A percentile compares a stretch with the other conserved stretches of the same genome.
Evolutionary conservation across 2,888 invertebrate genomes (phyloP).

Genomic region (Copidosoma aretas): DNA sequence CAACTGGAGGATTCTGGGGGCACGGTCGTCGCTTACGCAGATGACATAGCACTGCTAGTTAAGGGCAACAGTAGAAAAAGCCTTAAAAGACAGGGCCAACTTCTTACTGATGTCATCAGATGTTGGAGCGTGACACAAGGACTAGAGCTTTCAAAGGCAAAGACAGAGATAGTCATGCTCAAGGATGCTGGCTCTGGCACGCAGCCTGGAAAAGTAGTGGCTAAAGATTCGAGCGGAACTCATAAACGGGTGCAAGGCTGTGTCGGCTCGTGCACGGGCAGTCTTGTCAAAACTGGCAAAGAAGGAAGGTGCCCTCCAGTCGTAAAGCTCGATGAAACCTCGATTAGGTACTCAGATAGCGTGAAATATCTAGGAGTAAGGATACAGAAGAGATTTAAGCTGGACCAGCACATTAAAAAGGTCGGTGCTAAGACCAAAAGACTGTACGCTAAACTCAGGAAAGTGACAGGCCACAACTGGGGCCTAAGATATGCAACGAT

Average conservation of each 20-base stretch:
- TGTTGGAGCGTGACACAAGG: neutral
- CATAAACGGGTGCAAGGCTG: conserved; percentile 14
- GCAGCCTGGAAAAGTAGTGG: neutral
- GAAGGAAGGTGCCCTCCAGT: neutral
- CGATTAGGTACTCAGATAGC: neutral
- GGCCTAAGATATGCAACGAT: neutral
- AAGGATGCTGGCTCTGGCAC: neutral
- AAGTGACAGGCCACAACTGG: neutral
- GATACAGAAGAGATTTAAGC: neutral
- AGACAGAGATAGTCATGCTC: neutral
- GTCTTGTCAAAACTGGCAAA: neutral
- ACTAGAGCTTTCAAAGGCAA: neutral
- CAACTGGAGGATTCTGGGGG: neutral
- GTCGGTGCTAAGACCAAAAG: neutral
- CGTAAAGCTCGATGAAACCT: neutral
- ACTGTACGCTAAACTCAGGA: neutral
- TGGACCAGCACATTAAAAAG: neutral
- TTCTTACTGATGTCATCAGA: neutral
- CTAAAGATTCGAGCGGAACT: too few relatives aligned
- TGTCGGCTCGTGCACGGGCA: neutral
- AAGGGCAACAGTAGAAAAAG: neutral
- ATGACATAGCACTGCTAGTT: conserved; percentile 22
- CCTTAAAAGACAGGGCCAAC: conserved; percentile 5
- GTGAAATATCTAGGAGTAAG: conserved; percentile 15
- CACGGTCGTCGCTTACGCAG: conserved; percentile 22